A percentile compares a stretch with the other conserved stretches of the same genome.
These are phyloP conservation scores for Bugulina stolonifera DNA, from an alignment of 2,888 invertebrate species.

Conservation along the genomic window DNA sequence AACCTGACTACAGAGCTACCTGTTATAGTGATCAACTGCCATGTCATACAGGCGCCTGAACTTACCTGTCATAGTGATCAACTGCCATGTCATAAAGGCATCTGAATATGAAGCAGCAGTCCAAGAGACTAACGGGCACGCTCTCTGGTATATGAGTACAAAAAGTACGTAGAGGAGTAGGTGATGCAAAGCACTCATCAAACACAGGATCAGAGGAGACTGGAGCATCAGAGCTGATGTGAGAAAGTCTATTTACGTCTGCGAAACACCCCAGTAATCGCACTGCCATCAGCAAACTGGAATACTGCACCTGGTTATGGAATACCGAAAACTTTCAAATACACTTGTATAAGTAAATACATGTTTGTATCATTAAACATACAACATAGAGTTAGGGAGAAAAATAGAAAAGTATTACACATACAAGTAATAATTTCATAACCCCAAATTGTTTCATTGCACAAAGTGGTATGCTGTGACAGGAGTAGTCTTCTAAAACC, in stretches of 20 bases:
- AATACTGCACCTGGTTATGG: conserved; percentile 88
- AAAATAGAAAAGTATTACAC: no score
- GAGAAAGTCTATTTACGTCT: conserved; percentile 30
- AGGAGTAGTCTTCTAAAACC: no score
- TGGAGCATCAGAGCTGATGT: neutral
- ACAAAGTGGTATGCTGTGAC: no score
- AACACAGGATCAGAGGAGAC: conserved; percentile 22
- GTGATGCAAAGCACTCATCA: conserved; percentile 7
- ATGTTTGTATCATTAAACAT: no score
- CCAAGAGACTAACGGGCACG: conserved; percentile 72
- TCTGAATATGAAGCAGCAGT: conserved; percentile 77
- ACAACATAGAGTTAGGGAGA: no score
- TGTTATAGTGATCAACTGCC: conserved; percentile 89
- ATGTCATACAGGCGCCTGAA: conserved; percentile 81
- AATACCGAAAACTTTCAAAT: no score
- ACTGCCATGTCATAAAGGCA: conserved; percentile 89
- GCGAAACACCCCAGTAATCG: conserved; percentile 83
- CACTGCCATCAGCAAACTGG: conserved; percentile 86
- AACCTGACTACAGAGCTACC: no score
- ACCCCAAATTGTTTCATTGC: no score
- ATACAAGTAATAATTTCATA: no score
- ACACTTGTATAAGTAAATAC: no score
- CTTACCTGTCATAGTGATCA: conserved; percentile 85
- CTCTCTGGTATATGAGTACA: neutral
- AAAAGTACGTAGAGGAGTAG: neutral